Conservation (phyloP, 2,113 vertebrate genomes). For the Pelecanus crispus region DNA sequence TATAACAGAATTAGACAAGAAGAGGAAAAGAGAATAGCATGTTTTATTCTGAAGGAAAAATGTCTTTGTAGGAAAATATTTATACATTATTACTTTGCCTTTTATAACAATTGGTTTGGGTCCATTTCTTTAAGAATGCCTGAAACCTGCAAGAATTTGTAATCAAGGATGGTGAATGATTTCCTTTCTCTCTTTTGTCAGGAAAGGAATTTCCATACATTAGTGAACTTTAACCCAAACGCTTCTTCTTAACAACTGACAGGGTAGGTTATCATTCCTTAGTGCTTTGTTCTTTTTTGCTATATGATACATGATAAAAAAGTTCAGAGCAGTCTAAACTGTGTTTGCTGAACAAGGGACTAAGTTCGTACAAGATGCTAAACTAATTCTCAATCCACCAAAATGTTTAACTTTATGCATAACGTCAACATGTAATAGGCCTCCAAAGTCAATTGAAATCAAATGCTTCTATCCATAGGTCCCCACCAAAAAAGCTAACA, state of each 20-base stretch:
- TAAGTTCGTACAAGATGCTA: not conserved
- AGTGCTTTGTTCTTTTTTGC: not conserved
- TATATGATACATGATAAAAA: not conserved
- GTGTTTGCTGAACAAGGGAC: not conserved
- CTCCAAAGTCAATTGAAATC: not conserved
- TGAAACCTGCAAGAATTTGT: not conserved
- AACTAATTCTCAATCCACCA: not conserved
- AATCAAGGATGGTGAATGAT: not conserved
- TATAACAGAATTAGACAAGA: slow-evolving; percentile 57
- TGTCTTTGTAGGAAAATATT: slow-evolving; percentile 33
- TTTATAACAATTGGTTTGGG: slow-evolving; percentile 11
- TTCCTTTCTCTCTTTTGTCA: not conserved
- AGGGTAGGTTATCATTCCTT: not conserved
- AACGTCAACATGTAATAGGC: not conserved
- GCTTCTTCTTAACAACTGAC: not conserved
- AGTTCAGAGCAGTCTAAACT: not conserved
- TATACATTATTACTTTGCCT: slow-evolving; percentile 36
- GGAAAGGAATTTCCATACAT: not conserved
- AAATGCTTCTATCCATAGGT: not conserved
- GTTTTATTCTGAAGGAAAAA: slow-evolving; percentile 61
- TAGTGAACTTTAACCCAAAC: not conserved
- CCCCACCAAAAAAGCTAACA: not conserved
- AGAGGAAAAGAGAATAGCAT: slow-evolving; percentile 40
- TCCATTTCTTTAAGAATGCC: not conserved
- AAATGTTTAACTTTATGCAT: not conserved